Conservation (phyloP, 2,113 vertebrate genomes). For the Melanostigma gelatinosum region DNA sequence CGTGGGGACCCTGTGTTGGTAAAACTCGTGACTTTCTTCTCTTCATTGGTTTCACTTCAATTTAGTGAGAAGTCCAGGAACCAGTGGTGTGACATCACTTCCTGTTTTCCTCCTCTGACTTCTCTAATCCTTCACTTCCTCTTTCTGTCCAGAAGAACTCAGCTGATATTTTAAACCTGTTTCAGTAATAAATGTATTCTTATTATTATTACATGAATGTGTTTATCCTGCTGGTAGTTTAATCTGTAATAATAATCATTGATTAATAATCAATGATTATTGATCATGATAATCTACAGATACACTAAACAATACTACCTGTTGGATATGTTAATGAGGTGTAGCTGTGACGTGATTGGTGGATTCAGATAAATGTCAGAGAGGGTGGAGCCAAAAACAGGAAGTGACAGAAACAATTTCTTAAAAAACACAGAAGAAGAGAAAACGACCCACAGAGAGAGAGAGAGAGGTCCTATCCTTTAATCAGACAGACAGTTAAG, state of each 20-base stretch:
- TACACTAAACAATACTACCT: neutral
- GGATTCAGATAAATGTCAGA: neutral
- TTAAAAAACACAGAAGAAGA: neutral
- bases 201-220: neutral
- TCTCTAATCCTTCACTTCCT: slow-evolving; percentile 45
- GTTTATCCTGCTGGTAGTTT: neutral
- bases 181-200: neutral
- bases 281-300: too few relatives aligned
- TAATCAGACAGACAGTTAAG: neutral
- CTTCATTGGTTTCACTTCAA: neutral
- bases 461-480: neutral
- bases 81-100: slow-evolving; percentile 31
- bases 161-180: neutral
- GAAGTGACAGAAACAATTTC: slow-evolving; percentile 20
- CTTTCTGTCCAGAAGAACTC: slow-evolving; percentile 24
- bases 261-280: too few relatives aligned
- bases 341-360: slow-evolving; percentile 1
- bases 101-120: slow-evolving; percentile 49
- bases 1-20: neutral
- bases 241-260: neutral
- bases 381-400: slow-evolving; percentile 44
- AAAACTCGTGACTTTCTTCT: neutral
- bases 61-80: slow-evolving; percentile 1
- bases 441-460: neutral
- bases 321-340: neutral